A percentile compares a stretch with the other conserved stretches of the same genome.
Evolutionary conservation across 2,888 invertebrate genomes (phyloP).

Genomic region (Choristoneura rosaceana): DNA sequence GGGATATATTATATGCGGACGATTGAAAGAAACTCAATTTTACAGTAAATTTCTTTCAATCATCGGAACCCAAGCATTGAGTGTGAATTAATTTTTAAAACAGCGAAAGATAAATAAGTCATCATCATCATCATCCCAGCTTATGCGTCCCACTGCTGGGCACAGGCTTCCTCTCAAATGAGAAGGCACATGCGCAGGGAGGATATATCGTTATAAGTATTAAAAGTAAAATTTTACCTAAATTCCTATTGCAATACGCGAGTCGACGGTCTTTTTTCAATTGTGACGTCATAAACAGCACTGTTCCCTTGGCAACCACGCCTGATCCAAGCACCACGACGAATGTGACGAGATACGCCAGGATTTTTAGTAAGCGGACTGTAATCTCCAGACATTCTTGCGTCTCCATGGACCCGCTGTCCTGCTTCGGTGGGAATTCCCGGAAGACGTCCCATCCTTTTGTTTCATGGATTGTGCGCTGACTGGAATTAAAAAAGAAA

Average conservation of each 20-base stretch:
- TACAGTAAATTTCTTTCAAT: too few relatives aligned
- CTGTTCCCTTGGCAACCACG: conserved; percentile 94
- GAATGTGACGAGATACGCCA: conserved; percentile 95
- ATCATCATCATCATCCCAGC: too few relatives aligned
- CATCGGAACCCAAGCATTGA: too few relatives aligned
- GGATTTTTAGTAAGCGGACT: conserved; percentile 92
- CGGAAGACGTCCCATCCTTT: conserved; percentile 99
- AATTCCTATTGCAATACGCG: conserved; percentile 93
- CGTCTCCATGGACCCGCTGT: conserved; percentile 95
- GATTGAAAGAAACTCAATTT: too few relatives aligned
- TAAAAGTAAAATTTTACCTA: conserved; percentile 82
- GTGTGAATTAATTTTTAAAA: too few relatives aligned
- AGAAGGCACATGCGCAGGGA: too few relatives aligned
- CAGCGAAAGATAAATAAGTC: too few relatives aligned
- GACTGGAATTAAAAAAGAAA: conserved; percentile 82
- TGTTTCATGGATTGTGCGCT: conserved; percentile 93
- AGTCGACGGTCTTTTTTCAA: conserved; percentile 91
- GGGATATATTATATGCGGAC: not conserved
- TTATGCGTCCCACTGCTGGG: too few relatives aligned
- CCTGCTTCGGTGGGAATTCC: conserved; percentile 95
- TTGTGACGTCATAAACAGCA: conserved; percentile 97
- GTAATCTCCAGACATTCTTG: conserved; percentile 94
- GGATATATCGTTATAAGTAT: too few relatives aligned
- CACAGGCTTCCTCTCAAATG: too few relatives aligned
- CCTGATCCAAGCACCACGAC: conserved; percentile 93